These are phyloP conservation scores for Tinea semifulvella DNA, from an alignment of 2,888 invertebrate species.

Conservation along the genomic window DNA sequence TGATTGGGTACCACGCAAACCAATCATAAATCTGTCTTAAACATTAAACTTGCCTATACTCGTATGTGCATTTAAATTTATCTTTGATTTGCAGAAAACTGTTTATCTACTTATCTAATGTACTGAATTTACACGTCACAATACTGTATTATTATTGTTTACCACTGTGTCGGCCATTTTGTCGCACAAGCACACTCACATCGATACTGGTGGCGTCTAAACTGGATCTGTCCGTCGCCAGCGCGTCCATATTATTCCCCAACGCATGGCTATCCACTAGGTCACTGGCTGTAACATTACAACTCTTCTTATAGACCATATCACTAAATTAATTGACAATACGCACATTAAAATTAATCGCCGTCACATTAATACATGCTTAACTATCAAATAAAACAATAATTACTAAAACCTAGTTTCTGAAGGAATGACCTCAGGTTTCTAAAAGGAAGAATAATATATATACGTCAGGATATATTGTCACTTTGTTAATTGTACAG, in stretches of 20 bases:
- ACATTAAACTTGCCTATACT: no score
- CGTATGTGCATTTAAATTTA: no score
- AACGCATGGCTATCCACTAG: conserved; percentile 61
- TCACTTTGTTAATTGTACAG: no score
- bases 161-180: conserved; percentile 7
- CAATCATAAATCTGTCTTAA: no score
- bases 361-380: neutral
- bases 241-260: conserved; percentile 43
- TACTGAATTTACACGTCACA: no score
- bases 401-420: conserved; percentile 19
- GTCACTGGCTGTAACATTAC: conserved; percentile 49
- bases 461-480: neutral
- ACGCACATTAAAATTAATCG: conserved; percentile 34
- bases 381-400: conserved; percentile 20
- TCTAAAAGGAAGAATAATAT: no score
- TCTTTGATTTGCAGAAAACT: no score
- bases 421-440: conserved; percentile 18
- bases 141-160: no score
- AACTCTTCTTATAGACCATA: conserved; percentile 47
- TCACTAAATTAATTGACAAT: conserved; percentile 45
- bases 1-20: no score
- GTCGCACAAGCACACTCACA: conserved; percentile 55
- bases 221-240: conserved; percentile 54
- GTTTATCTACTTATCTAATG: no score
- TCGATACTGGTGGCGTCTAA: conserved; percentile 58